Evolutionary conservation across 2,888 invertebrate species (phyloP), one percentile per base, ranked within the genome.

Genomic region (Tenthredo mesomela): DNA sequence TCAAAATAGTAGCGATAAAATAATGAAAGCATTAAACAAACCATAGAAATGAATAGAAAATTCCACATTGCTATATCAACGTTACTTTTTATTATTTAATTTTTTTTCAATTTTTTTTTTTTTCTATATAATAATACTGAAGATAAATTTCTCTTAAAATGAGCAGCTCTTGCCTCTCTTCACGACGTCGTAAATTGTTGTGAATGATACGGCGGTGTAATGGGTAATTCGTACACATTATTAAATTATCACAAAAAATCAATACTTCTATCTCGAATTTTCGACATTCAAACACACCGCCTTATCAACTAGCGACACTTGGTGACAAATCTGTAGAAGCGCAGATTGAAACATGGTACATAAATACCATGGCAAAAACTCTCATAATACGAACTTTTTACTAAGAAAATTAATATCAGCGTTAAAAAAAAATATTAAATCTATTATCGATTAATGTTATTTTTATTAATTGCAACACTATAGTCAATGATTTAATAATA

Each of bases 1-100:
- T 84, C 88, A 43, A 90, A 88, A 85, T 89, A 89, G 61, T 89
- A 90, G 77, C 91, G 90, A 77, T 92, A 92, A 29, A 91, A 29
- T 4, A 92, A 84, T n/a, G 92, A 91, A 21, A 88, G 43, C 4
- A 91, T 73, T 40, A 92, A 87, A 37, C 92, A 71, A 7, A 89
- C 71, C 25, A 85, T 85, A 7, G 92, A 91, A 47, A 91, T 82
- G 2, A 90, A 84, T 58, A 92, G 67, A 85, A 92, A 92, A 84
- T 89, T 91, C 91, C 91, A 90, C 93, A 93, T 92, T 85, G 29
- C n/a, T 21, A 15, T 21, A 15, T 21, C 43, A 61, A 82, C 73
- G 25, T 47, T 43, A 21, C 54, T 77, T 71, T 70, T n/a, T 33
- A 37, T 33, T 21, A 47, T 75, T 54, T 50, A 29, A 9, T 18